phyloP scores from a whole-genome alignment of 2,888 invertebrate species.

The Cephus runcator region DNA sequence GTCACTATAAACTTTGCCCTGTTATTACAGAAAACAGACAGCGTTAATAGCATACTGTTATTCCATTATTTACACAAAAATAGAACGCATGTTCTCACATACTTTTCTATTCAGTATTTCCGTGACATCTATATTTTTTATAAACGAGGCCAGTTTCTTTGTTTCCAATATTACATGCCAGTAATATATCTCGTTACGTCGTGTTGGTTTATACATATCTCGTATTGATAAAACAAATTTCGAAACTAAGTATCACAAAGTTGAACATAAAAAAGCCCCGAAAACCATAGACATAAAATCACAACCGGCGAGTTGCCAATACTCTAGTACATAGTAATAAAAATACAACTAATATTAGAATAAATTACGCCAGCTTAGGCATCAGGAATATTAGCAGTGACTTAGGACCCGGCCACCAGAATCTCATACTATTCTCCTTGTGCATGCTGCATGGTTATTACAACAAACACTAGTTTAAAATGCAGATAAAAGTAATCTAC shows the following conservation, averaged over 20 bases:
- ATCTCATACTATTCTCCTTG: conserved; percentile 22
- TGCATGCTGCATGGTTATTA: not conserved
- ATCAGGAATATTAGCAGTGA: conserved; percentile 44
- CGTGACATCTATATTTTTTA: not conserved
- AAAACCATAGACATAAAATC: conserved; percentile 31
- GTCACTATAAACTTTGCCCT: not conserved
- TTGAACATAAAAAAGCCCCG: not conserved
- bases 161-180: not conserved
- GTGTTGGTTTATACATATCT: not conserved
- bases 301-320: conserved; percentile 54
- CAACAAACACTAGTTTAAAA: not conserved
- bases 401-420: conserved; percentile 26
- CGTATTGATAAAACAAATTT: not conserved
- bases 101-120: not conserved
- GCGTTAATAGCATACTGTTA: not conserved
- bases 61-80: not conserved
- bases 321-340: conserved; percentile 38
- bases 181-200: not conserved
- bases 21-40: not conserved
- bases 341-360: conserved; percentile 45
- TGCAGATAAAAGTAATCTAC: not conserved
- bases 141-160: not conserved
- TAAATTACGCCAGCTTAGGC: conserved; percentile 45
- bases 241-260: not conserved
- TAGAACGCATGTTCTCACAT: not conserved